Evolutionary conservation across 2,113 vertebrate species (phyloP), one percentile per base, ranked within the genome.

Genomic region (Seriola quinqueradiata): DNA sequence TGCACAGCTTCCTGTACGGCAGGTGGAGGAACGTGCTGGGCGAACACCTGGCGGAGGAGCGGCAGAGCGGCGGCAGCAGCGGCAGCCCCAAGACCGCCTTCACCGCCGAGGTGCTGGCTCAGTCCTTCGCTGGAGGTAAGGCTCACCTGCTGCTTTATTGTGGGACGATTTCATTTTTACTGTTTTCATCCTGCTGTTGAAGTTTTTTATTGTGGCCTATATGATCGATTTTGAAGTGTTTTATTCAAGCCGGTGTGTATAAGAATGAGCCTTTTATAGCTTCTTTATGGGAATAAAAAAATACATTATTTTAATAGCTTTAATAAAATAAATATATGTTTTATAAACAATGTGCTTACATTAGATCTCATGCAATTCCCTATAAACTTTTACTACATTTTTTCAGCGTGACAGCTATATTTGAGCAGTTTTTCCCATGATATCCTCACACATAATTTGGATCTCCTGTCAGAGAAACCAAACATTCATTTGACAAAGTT

Each of bases 1-100:
- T 99, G 61, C 97, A 99, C 96, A 98, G 97, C 87, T 99, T 98
- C 89, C 94, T 99, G 81, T 99, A 99, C 92, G 98, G 98, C 81
- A 95, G 98, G 73, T 99, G 98, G 98, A 96, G 97, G 86, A 99
- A 97, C 94, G 97, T 97, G 65, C 93, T 99, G 83, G 97, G 97
- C 0, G 98, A 99, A 82, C 97, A 97, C 91, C 96, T 97, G 83
- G 94, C 96, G 63, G 97, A 98, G 87, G 97, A 97, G 91, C 96
- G 96, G 83, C 95, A 91, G 46, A 78, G 77, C 85, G 63, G 38
- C 55, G 28, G 80, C 77, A 93, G 87, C 87, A 80, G 91, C 86
- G 52, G 88, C 91, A 93, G 94, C 87, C 97, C 97, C 87, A 97
- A 96, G 81, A 99, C 96, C 1, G 97, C 97, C 40, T 99, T 99